Conservation (phyloP, 2,888 invertebrate species). For the Hermodice carunculata region DNA sequence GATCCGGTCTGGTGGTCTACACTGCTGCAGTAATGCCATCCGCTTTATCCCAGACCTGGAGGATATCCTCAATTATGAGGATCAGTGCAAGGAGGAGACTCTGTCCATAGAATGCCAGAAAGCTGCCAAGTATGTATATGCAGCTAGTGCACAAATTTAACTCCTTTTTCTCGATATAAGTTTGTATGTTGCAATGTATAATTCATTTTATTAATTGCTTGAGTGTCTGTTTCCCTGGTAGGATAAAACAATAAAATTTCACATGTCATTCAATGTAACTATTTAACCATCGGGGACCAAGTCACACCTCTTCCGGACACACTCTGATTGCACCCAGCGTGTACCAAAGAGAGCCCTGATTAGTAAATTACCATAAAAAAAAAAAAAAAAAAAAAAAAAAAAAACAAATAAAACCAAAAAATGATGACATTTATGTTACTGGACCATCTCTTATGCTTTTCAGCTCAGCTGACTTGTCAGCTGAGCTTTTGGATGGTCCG, state of each 20-base stretch:
- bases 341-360: no score
- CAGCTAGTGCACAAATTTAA: no score
- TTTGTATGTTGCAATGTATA: no score
- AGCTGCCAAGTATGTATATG: slow-evolving; percentile 64
- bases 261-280: background rate
- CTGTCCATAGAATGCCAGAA: slow-evolving; percentile 75
- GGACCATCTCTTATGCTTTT: no score
- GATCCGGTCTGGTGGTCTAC: slow-evolving; percentile 92
- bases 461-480: no score
- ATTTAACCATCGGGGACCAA: background rate
- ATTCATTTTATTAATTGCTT: no score
- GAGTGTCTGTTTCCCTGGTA: background rate
- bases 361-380: no score
- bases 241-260: background rate
- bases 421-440: no score
- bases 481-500: no score
- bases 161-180: no score
- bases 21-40: slow-evolving; percentile 91
- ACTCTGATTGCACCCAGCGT: background rate
- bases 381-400: no score
- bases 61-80: slow-evolving; percentile 76
- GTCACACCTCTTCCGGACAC: background rate
- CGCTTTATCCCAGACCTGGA: slow-evolving; percentile 89
- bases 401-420: no score
- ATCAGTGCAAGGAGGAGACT: slow-evolving; percentile 75